Base-by-base conservation (phyloP, 2,888 invertebrate species). In the Ischnura elegans region DNA sequence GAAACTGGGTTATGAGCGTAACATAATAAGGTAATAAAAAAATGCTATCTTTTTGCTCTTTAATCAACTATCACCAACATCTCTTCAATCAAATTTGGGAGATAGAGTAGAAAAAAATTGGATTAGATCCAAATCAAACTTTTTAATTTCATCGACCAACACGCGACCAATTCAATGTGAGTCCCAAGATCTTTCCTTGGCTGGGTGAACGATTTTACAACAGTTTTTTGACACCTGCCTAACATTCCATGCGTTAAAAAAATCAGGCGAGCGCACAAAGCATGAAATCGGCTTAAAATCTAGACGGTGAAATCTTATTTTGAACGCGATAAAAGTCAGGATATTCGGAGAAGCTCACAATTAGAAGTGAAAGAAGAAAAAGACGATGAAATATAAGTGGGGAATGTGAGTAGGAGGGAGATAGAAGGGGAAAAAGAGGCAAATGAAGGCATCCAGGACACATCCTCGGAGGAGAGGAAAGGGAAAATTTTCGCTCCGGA, bases 361-460 rank as follows among this genome's bases (percentile, higher is more conserved):
- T n/a, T n/a, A 51, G 51, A 51, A 51, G 51, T 19, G 51, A 51
- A 51, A 51, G 51, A 10, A 51, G 51, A 61, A 21, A n/a, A 61
- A 25, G 61, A 25, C 6, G 61, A 61, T 25, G 21, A 25, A 2
- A 61, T 47, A 47, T 16, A 47, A 47, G 6, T 10, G 16, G 19
- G 13, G 25, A 21, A 61, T 61, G 21, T n/a, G n/a, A 61, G 43
- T 8, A 25, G 85, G 16, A n/a, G 43, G 46, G 86, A 86, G 86
- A 86, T 2, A 51, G 87, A 16, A 8, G 36, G 36, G 3, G 36
- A 36, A 21, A 21, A 4, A 87, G 21, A 51, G 47, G 29, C 21
- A 87, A 87, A 87, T 36, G 55, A 87, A 76, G 87, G 87, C 19
- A 87, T 51, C n/a, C 51, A 21, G 87, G 87, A 42, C n/a, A n/a